Evolutionary conservation across 64 coral and sea anemone species (phyloP).

Genomic region (Pachyseris speciosa): DNA sequence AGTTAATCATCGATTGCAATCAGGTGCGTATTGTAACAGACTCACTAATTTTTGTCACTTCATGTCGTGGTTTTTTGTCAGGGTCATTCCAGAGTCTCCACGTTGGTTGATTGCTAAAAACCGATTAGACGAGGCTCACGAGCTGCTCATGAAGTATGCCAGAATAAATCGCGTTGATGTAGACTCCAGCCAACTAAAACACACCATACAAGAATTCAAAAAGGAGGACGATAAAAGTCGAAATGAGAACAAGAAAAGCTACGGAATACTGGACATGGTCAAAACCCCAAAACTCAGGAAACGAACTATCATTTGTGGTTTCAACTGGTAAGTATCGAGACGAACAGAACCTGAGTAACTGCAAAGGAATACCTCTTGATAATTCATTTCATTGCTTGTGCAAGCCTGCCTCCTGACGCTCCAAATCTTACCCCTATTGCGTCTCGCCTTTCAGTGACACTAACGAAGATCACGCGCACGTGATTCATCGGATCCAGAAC

Average conservation of each 20-base stretch:
- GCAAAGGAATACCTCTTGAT: too few relatives aligned
- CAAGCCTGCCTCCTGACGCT: too few relatives aligned
- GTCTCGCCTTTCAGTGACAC: too few relatives aligned
- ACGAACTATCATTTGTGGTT: conserved; percentile 80
- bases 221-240: conserved; percentile 33
- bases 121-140: conserved; percentile 75
- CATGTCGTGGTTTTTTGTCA: neutral
- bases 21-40: too few relatives aligned
- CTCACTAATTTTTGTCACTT: too few relatives aligned
- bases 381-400: too few relatives aligned
- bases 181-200: conserved; percentile 40
- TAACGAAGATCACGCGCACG: too few relatives aligned
- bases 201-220: conserved; percentile 62
- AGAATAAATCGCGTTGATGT: conserved; percentile 59
- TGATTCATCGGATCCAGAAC: too few relatives aligned
- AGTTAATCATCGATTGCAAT: too few relatives aligned
- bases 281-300: conserved; percentile 79
- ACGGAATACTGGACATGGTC: conserved; percentile 61
- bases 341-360: neutral
- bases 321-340: conserved; percentile 69
- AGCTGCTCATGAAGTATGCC: conserved; percentile 65
- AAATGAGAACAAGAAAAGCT: neutral
- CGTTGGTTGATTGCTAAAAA: conserved; percentile 92
- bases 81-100: conserved; percentile 87
- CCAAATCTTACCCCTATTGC: too few relatives aligned